Percentiles rank a stretch among this genome's conserved stretches.
These are phyloP conservation scores for Tortricodes alternella DNA, from an alignment of 2,888 invertebrate genomes.

Conservation along the genomic window DNA sequence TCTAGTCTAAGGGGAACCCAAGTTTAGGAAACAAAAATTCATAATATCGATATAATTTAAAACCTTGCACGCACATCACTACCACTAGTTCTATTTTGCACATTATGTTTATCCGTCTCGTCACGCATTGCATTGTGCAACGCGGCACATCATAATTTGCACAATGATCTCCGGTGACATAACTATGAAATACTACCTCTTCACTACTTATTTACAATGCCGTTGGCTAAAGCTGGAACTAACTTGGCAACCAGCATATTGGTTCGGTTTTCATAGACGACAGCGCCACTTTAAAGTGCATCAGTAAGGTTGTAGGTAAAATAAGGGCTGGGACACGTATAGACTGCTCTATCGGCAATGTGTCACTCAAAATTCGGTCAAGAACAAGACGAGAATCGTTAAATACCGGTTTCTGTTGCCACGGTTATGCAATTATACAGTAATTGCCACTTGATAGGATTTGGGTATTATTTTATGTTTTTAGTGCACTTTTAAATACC, in stretches of 20 bases:
- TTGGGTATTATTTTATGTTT: too few relatives aligned
- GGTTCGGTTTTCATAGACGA: background rate
- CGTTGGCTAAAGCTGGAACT: background rate
- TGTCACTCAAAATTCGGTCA: slow-evolving; percentile 26
- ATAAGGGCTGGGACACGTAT: slow-evolving; percentile 11
- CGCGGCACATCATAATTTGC: slow-evolving; percentile 33
- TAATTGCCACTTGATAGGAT: background rate
- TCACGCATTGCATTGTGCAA: slow-evolving; percentile 35
- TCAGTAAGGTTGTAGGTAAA: slow-evolving; percentile 5
- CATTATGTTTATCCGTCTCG: slow-evolving; percentile 30
- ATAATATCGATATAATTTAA: slow-evolving; percentile 3
- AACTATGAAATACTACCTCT: slow-evolving; percentile 25
- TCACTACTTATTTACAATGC: slow-evolving; percentile 5
- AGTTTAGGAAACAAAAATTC: background rate
- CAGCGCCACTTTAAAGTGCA: background rate
- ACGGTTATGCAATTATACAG: background rate
- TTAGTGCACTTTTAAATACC: too few relatives aligned
- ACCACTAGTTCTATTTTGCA: slow-evolving; percentile 35
- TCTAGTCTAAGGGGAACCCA: background rate
- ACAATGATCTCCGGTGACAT: slow-evolving; percentile 32
- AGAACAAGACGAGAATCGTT: slow-evolving; percentile 10
- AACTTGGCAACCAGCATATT: background rate
- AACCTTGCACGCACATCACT: slow-evolving; percentile 22
- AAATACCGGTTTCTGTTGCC: slow-evolving; percentile 23
- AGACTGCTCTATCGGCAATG: slow-evolving; percentile 13